Evolutionary conservation across 2,113 vertebrate species (phyloP).

Genomic region (Tragelaphus strepsiceros): DNA sequence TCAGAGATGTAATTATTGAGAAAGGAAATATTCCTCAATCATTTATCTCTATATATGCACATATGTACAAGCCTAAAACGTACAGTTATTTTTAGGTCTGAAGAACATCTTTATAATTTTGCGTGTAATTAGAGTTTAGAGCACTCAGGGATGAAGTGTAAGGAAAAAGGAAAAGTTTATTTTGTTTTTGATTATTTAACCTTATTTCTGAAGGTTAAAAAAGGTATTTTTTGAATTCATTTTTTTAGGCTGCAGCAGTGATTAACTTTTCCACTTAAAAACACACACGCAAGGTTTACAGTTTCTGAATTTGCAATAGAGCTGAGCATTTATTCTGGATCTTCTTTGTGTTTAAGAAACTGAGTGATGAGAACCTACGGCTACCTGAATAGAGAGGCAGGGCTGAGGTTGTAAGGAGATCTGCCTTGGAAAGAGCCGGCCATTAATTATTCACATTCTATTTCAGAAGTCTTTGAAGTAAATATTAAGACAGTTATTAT

Average conservation of each 20-base stretch:
- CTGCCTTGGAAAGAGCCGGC: background rate
- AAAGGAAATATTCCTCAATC: conserved; percentile 4
- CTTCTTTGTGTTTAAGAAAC: background rate
- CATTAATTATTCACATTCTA: conserved; percentile 42
- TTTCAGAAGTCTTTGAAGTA: conserved; percentile 57
- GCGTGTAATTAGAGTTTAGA: background rate
- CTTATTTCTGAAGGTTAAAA: background rate
- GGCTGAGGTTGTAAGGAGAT: background rate
- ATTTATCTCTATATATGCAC: background rate
- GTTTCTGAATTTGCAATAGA: background rate
- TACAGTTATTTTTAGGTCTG: background rate
- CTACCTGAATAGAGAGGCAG: background rate
- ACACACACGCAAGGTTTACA: background rate
- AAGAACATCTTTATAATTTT: background rate
- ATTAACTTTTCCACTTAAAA: background rate
- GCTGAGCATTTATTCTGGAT: background rate
- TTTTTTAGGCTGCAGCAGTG: background rate
- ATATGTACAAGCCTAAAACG: background rate
- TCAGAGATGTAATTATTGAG: conserved; percentile 8
- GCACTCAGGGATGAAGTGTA: background rate
- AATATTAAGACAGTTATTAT: conserved; percentile 57
- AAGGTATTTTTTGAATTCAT: background rate
- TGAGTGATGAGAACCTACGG: background rate
- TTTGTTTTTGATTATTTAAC: background rate
- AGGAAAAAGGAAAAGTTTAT: background rate